Evolutionary conservation across 2,113 vertebrate species (phyloP).

Genomic region (Piprites chloris): DNA sequence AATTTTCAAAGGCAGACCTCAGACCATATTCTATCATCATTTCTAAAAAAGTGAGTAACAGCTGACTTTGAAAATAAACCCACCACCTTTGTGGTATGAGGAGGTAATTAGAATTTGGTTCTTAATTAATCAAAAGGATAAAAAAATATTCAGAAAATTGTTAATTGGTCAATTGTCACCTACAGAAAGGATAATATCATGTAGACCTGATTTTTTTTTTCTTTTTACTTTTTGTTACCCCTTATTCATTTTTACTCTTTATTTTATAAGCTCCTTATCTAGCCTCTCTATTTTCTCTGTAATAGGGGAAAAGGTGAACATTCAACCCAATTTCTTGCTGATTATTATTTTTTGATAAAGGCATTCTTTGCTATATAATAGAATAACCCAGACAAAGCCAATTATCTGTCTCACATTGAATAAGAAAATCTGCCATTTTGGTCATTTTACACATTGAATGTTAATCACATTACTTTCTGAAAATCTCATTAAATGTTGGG

Average conservation of each 20-base stretch:
- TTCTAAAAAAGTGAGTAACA: neutral
- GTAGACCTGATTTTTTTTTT: neutral
- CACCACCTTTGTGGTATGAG: neutral
- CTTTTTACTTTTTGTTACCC: neutral
- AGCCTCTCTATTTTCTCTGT: neutral
- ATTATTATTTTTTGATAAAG: constrained; percentile 44
- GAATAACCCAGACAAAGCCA: constrained; percentile 24
- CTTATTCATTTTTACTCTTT: neutral
- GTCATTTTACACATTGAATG: neutral
- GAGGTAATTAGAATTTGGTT: neutral
- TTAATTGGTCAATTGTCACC: neutral
- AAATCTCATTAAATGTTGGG: neutral
- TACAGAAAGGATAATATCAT: neutral
- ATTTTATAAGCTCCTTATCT: neutral
- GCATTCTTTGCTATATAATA: constrained; percentile 31
- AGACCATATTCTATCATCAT: neutral
- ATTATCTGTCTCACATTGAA: constrained; percentile 31
- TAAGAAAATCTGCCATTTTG: constrained; percentile 13
- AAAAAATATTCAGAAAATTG: neutral
- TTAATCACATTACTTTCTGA: neutral
- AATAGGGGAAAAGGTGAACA: constrained; percentile 13
- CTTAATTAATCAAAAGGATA: neutral
- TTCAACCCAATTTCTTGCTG: constrained; percentile 28
- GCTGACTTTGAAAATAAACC: neutral
- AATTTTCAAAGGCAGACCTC: neutral